Conservation (phyloP, 2,797 vertebrate species). For the Pangasius mekongensis region DNA sequence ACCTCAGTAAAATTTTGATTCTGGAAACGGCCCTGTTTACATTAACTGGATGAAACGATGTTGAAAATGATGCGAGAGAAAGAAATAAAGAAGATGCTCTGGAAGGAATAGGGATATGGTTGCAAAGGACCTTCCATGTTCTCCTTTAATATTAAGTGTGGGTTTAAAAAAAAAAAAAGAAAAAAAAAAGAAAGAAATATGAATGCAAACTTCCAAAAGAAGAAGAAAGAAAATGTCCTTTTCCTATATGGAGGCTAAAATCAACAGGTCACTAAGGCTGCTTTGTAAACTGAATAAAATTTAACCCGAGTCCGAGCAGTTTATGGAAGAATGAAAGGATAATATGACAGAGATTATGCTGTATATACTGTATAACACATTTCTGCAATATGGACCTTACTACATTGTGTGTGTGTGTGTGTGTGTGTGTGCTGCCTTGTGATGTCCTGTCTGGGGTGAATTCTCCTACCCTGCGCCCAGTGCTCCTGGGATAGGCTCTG, state of each 20-base stretch:
- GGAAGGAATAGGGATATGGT: background rate
- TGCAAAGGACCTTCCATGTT: background rate
- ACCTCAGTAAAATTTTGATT: background rate
- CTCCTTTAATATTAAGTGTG: background rate
- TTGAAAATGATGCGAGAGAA: background rate
- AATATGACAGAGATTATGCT: background rate
- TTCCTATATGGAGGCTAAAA: background rate
- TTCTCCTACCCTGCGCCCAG: too few species aligned
- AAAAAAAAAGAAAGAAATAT: background rate
- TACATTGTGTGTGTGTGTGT: background rate
- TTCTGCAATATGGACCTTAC: background rate
- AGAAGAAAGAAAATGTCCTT: background rate
- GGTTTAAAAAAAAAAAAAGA: too few species aligned
- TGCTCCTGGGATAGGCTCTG: background rate
- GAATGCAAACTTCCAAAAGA: background rate
- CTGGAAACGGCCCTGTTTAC: background rate
- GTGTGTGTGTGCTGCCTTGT: background rate
- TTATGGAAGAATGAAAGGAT: background rate
- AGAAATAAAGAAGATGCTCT: background rate
- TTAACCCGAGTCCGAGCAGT: background rate
- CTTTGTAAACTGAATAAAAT: background rate
- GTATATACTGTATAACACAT: background rate
- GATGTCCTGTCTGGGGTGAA: background rate
- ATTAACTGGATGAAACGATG: background rate
- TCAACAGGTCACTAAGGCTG: background rate